These are phyloP conservation scores for Zaprionus bogoriensis DNA, from an alignment of 2,888 invertebrate species.

Conservation along the genomic window DNA sequence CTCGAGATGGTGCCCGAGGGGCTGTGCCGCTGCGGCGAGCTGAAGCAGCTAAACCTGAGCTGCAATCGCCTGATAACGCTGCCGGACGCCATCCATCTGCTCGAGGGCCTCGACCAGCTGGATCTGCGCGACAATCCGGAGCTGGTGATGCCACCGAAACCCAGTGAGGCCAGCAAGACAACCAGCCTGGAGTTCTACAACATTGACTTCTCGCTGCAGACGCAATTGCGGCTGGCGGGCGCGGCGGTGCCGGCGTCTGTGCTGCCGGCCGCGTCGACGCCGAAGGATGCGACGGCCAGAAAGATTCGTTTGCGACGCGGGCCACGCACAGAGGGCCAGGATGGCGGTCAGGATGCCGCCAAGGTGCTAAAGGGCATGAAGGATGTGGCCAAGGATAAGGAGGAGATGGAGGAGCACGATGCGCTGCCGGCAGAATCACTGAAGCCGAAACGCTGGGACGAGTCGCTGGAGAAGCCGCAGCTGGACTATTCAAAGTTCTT, in stretches of 20 bases:
- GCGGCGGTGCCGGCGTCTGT: constrained; percentile 90
- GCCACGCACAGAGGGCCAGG: constrained; percentile 86
- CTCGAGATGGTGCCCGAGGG: constrained; percentile 99
- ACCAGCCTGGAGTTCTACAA: constrained; percentile 97
- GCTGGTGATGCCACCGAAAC: constrained; percentile 98
- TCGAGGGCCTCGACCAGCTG: constrained; percentile 93
- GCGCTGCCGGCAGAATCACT: constrained; percentile 76
- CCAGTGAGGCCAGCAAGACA: constrained; percentile 90
- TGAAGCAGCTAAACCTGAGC: constrained; percentile 96
- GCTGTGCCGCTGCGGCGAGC: constrained; percentile 95
- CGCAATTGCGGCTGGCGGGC: constrained; percentile 95
- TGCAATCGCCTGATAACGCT: constrained; percentile 97
- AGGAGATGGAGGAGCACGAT: constrained; percentile 84
- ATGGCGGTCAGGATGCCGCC: constrained; percentile 92
- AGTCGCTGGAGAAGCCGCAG: constrained; percentile 96
- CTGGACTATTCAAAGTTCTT: constrained; percentile 99
- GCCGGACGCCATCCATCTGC: constrained; percentile 97
- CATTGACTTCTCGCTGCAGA: constrained; percentile 98
- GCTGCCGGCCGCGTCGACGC: constrained; percentile 86
- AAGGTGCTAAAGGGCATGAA: constrained; percentile 93
- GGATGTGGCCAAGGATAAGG: constrained; percentile 88
- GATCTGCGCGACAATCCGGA: constrained; percentile 97
- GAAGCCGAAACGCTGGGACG: constrained; percentile 98
- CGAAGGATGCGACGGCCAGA: constrained; percentile 96
- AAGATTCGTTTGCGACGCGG: constrained; percentile 94